Evolutionary conservation across 1,140 invertebrate species (phyloP), one percentile per base, ranked within the genome.

Genomic region (Amyelois transitella): DNA sequence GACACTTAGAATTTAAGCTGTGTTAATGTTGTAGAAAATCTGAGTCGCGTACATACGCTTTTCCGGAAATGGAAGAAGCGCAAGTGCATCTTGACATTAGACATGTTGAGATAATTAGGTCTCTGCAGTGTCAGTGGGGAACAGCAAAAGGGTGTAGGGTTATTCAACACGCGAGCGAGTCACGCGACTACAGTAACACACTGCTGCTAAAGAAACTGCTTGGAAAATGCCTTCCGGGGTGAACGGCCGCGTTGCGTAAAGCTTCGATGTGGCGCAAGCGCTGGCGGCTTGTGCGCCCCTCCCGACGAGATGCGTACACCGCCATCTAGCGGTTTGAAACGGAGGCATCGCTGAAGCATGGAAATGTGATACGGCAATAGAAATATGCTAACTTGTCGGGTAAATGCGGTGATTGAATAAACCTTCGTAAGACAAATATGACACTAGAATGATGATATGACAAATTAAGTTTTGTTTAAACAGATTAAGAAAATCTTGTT

Each of bases 221-320:
- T 82, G 81, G 84, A 85, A 87, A 87, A 85, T 71, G 75, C 74
- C 82, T 87, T 86, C 84, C 84, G 84, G 84, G 84, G 84, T 87
- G 72, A 87, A 86, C 60, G 82, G 70, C 76, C 84, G 63, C 54
- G 81, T 87, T 87, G 84, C 84, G 81, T 83, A 86, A 88, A 88
- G 64, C 69, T 55, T 22, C 66, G 63, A 53, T 60, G 71, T 82
- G 79, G 79, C 75, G 80, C 77, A 87, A 86, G 71, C 53, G 38
- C 38, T 25, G 60, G 45, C 18, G 18, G 45, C 20, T 19, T 72
- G 64, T 69, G 66, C 69, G 68, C 64, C 70, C 68, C 66, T 52
- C 60, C 45, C 45, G 19, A 53, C 51, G 53, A 22, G 62, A 17
- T 24, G 17, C 45, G 18, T 28, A 18, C 24, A 14, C 12, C 8